Base-by-base conservation (phyloP, 1,140 invertebrate genomes). In the Trachymyrmex septentrionalis region DNA sequence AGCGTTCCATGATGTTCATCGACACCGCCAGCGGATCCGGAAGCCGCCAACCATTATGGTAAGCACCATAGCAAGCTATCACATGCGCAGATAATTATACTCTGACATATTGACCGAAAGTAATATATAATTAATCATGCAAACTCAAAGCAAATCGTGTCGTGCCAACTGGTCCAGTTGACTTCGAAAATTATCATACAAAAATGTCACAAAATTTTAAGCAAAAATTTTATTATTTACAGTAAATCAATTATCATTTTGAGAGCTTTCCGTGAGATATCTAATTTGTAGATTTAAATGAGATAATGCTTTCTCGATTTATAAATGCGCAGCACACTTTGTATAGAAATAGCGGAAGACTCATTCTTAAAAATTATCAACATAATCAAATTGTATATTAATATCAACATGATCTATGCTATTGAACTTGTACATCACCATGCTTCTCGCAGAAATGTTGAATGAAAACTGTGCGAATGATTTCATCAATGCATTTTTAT, bases 1-100 rank as follows among this genome's bases (percentile, higher is more conserved):
- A 75, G 27, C 57, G 50, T 85, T 81, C 77, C 78, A 7, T 57
- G 69, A 82, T 85, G 84, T 67, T 81, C 66, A 88, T 82, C 88
- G 87, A 75, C 84, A 75, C 55, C 89, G 82, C 27, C 92, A 73
- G 48, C 86, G 80, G 76, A 86, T 55, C 38, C 21, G 27, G 44
- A n/a, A 57, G n/a, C 92, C 81, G 86, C 84, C 77, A 64, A 61
- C 50, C 78, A 78, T 72, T 91, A 88, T 84, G 92, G 92, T 92
- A 92, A 93, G 92, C 92, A 50, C 77, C 69, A 50, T 85, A 59
- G 48, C 27, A 34, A 77, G 82, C 66, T 24, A 73, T 57, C 73
- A 10, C 44, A 44, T 44, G 53, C 64, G 59, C 63, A n/a, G 69
- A 66, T 57, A 61, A 84, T 84, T 84, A 73, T 84, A 73, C 21